phyloP scores from a whole-genome alignment of 2,797 vertebrate species.

The Acestrorhynchus altus region DNA sequence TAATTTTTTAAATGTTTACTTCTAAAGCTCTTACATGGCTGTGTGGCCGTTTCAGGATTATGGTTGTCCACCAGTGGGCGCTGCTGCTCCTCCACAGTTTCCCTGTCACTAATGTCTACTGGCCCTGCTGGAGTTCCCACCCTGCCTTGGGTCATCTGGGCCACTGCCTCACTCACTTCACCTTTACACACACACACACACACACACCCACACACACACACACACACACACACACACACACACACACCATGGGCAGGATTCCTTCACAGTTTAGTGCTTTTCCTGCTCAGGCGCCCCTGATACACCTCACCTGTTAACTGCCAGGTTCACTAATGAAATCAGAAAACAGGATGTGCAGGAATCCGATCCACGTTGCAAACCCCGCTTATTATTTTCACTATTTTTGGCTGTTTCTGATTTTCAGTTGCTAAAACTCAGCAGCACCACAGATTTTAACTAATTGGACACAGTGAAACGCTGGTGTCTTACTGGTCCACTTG shows the following conservation, averaged over 20 bases:
- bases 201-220: neutral
- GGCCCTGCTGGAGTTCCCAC: conserved; percentile 20
- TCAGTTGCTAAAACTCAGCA: neutral
- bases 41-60: neutral
- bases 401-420: too few relatives aligned
- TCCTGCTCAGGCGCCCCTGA: too few relatives aligned
- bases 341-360: too few relatives aligned
- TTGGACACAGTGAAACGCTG: too few relatives aligned
- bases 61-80: conserved; percentile 20
- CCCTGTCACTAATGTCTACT: conserved; percentile 51
- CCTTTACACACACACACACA: conserved; percentile 35
- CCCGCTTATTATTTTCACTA: too few relatives aligned
- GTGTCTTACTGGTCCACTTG: conserved; percentile 59
- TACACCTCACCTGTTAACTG: too few relatives aligned
- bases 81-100: conserved; percentile 44
- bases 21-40: conserved; percentile 54
- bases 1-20: too few relatives aligned
- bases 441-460: neutral
- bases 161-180: conserved; percentile 57
- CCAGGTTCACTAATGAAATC: too few relatives aligned
- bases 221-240: conserved; percentile 1
- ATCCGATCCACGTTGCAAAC: too few relatives aligned
- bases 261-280: too few relatives aligned
- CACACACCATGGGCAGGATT: too few relatives aligned
- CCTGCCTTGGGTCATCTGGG: conserved; percentile 49